Conservation (phyloP, 2,113 vertebrate genomes). For the Psittacara wagleri region DNA sequence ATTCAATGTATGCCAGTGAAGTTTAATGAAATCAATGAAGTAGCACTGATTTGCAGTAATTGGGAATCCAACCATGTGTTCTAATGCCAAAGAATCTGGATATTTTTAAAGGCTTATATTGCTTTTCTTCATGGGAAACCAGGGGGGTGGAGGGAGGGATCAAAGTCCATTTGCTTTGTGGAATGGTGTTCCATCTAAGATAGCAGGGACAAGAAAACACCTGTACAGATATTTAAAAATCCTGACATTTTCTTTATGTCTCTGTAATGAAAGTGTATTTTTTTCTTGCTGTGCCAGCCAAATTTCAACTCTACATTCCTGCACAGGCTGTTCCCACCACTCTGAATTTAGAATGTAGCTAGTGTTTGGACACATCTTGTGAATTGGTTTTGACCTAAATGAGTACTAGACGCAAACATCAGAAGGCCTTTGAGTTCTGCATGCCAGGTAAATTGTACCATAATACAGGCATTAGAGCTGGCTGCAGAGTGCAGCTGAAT, state of each 20-base stretch:
- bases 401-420: background rate
- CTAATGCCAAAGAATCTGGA: conserved; percentile 34
- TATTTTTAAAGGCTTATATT: conserved; percentile 18
- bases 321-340: background rate
- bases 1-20: conserved; percentile 56
- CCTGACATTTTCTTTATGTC: background rate
- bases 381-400: background rate
- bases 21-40: conserved; percentile 58
- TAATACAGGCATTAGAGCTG: background rate
- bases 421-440: background rate
- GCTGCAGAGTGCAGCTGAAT: background rate
- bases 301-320: background rate
- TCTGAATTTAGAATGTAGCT: background rate
- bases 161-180: background rate
- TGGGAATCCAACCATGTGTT: conserved; percentile 54
- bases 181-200: background rate
- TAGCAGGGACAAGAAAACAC: background rate
- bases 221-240: background rate
- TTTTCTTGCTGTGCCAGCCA: background rate
- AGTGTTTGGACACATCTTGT: background rate
- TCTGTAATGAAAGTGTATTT: background rate
- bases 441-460: background rate
- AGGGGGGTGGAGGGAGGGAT: background rate
- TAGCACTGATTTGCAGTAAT: conserved; percentile 64
- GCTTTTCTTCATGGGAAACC: background rate